Percentiles rank a stretch among this genome's conserved stretches.
phyloP scores from a whole-genome alignment of 2,888 invertebrate species.

The Homarus gammarus region DNA sequence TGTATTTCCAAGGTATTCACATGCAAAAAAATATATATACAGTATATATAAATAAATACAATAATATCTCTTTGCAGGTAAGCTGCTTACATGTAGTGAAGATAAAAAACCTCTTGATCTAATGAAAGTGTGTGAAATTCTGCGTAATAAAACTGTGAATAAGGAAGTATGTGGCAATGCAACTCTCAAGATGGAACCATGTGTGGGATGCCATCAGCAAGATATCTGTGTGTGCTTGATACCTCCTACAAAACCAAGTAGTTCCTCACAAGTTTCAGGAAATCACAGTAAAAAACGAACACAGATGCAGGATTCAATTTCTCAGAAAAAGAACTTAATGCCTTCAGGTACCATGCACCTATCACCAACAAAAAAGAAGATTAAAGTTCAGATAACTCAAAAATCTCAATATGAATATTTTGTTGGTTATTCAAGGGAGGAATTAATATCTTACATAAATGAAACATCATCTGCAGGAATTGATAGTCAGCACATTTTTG shows the following conservation, averaged over 20 bases:
- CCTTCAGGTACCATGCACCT: background rate
- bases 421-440: background rate
- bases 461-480: background rate
- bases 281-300: background rate
- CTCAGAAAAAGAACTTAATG: background rate
- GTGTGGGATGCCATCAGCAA: slow-evolving; percentile 75
- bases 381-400: background rate
- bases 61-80: slow-evolving; percentile 52
- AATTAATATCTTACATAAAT: background rate
- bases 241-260: background rate
- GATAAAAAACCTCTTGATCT: slow-evolving; percentile 78
- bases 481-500: background rate
- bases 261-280: background rate
- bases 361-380: background rate
- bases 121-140: slow-evolving; percentile 79
- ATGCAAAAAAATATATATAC: too few relatives aligned
- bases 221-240: slow-evolving; percentile 41
- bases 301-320: background rate
- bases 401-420: background rate
- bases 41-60: too few relatives aligned
- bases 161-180: background rate
- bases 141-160: slow-evolving; percentile 77
- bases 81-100: slow-evolving; percentile 77
- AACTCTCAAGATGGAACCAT: slow-evolving; percentile 27
- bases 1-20: too few relatives aligned